Evolutionary conservation across 2,888 invertebrate genomes (phyloP).

Genomic region (Phalangium opilio): DNA sequence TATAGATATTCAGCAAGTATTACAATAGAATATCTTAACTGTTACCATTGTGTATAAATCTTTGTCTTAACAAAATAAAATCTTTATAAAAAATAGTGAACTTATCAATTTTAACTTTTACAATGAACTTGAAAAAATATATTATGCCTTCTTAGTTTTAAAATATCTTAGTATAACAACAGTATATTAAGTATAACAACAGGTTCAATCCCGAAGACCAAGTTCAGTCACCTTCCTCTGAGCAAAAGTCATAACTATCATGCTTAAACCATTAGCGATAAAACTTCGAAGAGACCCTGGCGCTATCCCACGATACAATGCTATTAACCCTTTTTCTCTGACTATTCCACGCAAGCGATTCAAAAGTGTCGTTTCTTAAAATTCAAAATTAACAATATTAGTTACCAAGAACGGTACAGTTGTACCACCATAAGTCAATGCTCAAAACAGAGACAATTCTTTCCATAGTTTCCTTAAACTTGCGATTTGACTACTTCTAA

Average conservation of each 20-base stretch:
- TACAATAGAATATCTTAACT: too few relatives aligned
- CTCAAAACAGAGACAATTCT: not conserved
- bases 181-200: too few relatives aligned
- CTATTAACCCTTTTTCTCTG: not conserved
- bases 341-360: not conserved
- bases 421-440: too few relatives aligned
- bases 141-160: too few relatives aligned
- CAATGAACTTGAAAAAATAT: too few relatives aligned
- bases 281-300: slow-evolving; percentile 3
- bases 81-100: too few relatives aligned
- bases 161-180: too few relatives aligned
- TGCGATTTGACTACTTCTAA: slow-evolving; percentile 2
- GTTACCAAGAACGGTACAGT: not conserved
- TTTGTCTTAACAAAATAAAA: too few relatives aligned
- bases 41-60: too few relatives aligned
- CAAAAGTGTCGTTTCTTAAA: not conserved
- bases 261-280: not conserved
- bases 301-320: not conserved
- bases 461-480: slow-evolving; percentile 1
- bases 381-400: not conserved
- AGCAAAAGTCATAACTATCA: not conserved
- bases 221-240: not conserved
- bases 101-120: too few relatives aligned
- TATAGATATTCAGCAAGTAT: too few relatives aligned
- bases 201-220: not conserved